Conservation (phyloP, 30 jellyfish, hydroid and myxozoan species). For the Aurelia aurita region DNA sequence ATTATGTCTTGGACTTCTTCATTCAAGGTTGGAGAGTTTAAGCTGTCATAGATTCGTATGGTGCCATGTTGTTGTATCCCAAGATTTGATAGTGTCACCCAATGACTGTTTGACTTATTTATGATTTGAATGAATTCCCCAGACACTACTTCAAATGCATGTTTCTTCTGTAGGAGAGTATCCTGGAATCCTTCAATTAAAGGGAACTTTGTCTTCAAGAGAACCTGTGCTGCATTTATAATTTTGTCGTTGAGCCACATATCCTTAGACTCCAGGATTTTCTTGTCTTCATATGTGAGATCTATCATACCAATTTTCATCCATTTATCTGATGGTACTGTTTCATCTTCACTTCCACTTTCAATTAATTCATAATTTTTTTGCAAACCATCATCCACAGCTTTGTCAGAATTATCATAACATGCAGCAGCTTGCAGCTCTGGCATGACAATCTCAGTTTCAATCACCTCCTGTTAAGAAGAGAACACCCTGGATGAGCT, state of each 20-base stretch:
- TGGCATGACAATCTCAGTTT: too few species aligned
- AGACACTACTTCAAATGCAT: not conserved
- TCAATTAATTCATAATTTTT: too few species aligned
- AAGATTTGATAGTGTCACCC: not conserved
- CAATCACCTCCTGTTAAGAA: too few species aligned
- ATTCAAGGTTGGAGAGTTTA: not conserved
- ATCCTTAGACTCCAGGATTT: not conserved
- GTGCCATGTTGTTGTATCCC: slow-evolving; percentile 2
- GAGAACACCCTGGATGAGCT: too few species aligned
- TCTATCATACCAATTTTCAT: not conserved
- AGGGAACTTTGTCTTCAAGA: not conserved
- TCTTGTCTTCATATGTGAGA: not conserved
- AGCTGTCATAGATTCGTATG: not conserved
- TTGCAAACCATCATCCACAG: too few species aligned
- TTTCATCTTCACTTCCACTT: too few species aligned
- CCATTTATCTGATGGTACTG: not conserved
- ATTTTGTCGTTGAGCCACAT: slow-evolving; percentile 3
- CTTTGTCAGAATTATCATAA: too few species aligned
- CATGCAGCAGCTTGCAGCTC: too few species aligned
- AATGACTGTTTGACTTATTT: not conserved
- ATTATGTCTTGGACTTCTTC: slow-evolving; percentile 2
- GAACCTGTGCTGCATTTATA: not conserved
- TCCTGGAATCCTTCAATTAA: not conserved
- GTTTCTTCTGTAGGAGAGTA: not conserved
- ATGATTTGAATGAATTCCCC: not conserved